Conservation (phyloP, 2,113 vertebrate species). For the Pomatostomus ruficeps region DNA sequence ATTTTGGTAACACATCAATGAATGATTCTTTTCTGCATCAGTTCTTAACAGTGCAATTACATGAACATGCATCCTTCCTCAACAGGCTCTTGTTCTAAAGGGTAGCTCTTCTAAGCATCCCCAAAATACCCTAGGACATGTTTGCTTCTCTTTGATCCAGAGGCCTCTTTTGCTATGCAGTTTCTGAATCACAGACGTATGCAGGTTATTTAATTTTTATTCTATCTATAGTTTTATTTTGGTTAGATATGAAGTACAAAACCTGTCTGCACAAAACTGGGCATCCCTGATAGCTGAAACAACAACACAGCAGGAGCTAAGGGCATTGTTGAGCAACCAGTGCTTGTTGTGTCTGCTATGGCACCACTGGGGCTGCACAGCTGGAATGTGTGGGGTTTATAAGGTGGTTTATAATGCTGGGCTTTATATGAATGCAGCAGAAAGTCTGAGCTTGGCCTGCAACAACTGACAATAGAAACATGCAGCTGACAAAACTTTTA, state of each 20-base stretch:
- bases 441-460: neutral
- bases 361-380: neutral
- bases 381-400: neutral
- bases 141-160: neutral
- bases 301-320: neutral
- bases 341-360: conserved; percentile 1
- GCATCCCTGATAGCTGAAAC: neutral
- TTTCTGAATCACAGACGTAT: neutral
- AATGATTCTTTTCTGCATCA: neutral
- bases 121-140: neutral
- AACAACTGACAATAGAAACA: neutral
- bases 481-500: neutral
- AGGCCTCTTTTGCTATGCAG: neutral
- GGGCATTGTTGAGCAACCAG: neutral
- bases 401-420: neutral
- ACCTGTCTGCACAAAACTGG: neutral
- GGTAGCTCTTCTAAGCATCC: neutral
- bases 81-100: neutral
- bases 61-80: neutral
- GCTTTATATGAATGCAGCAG: neutral
- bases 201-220: neutral
- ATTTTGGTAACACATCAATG: neutral
- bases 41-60: neutral
- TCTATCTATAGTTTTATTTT: neutral
- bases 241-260: neutral